phyloP scores from a whole-genome alignment of 2,797 vertebrate species.

The Capromys pilorides region DNA sequence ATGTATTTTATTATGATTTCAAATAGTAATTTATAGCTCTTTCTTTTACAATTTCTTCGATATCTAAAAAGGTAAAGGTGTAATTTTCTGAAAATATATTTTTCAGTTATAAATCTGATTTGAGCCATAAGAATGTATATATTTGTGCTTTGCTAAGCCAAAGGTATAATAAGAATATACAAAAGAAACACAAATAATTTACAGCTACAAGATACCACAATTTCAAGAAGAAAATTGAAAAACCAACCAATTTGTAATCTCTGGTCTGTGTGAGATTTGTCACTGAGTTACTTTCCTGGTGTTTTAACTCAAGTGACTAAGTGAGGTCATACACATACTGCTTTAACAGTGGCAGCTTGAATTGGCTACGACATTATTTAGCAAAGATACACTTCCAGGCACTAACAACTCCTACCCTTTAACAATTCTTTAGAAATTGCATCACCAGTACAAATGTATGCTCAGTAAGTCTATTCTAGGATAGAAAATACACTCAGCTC shows the following conservation, averaged over 20 bases:
- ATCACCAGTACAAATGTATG: neutral
- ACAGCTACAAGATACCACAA: conserved; percentile 11
- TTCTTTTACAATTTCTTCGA: conserved; percentile 49
- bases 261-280: conserved; percentile 29
- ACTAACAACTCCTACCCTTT: conserved; percentile 31
- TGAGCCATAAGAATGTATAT: conserved; percentile 61
- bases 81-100: conserved; percentile 61
- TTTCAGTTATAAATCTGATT: conserved; percentile 58
- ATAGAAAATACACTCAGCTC: neutral
- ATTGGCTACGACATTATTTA: conserved; percentile 45
- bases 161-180: conserved; percentile 53
- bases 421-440: neutral
- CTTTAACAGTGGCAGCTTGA: conserved; percentile 32
- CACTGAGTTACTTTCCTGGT: conserved; percentile 19
- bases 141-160: conserved; percentile 53
- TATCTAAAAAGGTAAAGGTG: conserved; percentile 19
- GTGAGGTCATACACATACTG: conserved; percentile 29
- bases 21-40: conserved; percentile 29
- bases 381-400: conserved; percentile 25
- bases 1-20: neutral
- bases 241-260: conserved; percentile 17
- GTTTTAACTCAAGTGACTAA: conserved; percentile 64
- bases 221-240: conserved; percentile 63
- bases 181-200: conserved; percentile 65
- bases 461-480: neutral